Percentiles rank a stretch among this genome's conserved stretches.
Conservation (phyloP, 2,888 invertebrate genomes). For the Pristionchus entomophagus region DNA sequence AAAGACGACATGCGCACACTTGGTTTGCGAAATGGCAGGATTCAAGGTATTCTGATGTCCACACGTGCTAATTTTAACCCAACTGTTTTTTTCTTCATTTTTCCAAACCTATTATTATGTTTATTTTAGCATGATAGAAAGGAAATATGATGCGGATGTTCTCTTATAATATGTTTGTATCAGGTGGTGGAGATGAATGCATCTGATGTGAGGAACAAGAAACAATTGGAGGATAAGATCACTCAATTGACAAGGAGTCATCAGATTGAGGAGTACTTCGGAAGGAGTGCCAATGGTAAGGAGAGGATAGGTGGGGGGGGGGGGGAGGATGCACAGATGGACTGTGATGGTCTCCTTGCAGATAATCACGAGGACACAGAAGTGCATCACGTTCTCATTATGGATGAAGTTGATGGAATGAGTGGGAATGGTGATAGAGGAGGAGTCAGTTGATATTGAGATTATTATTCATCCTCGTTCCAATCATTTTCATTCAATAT, state of each 20-base stretch:
- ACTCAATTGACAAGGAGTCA: conserved; percentile 64
- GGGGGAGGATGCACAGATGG: not conserved
- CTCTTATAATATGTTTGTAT: not conserved
- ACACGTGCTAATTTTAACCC: not conserved
- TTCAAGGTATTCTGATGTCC: conserved; percentile 89
- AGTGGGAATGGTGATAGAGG: conserved; percentile 98
- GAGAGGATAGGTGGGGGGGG: not conserved
- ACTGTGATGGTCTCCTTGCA: not conserved
- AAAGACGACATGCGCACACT: conserved; percentile 83
- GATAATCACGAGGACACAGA: conserved; percentile 47
- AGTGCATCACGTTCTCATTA: conserved; percentile 91
- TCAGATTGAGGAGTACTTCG: conserved; percentile 71
- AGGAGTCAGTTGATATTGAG: conserved; percentile 82
- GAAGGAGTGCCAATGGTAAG: conserved; percentile 42
- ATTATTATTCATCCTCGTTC: not conserved
- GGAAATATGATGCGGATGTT: too few relatives aligned
- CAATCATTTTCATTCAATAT: conserved; percentile 15
- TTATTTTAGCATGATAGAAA: too few relatives aligned
- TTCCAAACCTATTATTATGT: too few relatives aligned
- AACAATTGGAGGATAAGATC: conserved; percentile 67
- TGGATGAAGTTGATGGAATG: conserved; percentile 99
- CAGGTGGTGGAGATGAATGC: conserved; percentile 88
- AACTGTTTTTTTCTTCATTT: not conserved
- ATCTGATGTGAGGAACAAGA: conserved; percentile 84
- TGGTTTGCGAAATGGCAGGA: conserved; percentile 89